Conservation (phyloP, 2,797 vertebrate species). For the Micrastur ruficollis region DNA sequence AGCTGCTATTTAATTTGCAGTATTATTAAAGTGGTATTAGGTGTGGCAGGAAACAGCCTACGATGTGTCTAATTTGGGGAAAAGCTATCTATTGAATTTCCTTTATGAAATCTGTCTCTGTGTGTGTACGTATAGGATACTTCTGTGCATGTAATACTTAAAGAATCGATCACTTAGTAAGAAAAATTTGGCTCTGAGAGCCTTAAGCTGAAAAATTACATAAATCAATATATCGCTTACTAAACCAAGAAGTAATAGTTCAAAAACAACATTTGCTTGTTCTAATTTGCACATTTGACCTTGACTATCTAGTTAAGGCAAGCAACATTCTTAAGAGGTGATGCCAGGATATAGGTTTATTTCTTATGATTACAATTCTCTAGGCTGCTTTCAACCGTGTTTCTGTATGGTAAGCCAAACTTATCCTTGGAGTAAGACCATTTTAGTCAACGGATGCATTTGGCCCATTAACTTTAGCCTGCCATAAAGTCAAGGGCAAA, state of each 20-base stretch:
- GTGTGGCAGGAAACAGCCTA: neutral
- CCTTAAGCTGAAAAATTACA: neutral
- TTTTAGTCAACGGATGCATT: slow-evolving; percentile 42
- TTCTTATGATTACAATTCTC: neutral
- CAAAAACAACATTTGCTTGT: neutral
- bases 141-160: neutral
- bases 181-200: neutral
- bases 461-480: slow-evolving; percentile 67
- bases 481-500: slow-evolving; percentile 64
- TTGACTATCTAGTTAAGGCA: neutral
- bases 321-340: neutral
- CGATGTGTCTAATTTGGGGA: neutral
- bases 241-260: neutral
- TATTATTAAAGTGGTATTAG: neutral
- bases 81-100: neutral
- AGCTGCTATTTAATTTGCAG: neutral
- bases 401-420: slow-evolving; percentile 38
- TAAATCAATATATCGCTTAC: neutral
- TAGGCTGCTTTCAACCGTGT: neutral
- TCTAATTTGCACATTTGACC: neutral
- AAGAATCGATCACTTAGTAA: neutral
- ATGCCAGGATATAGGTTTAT: neutral
- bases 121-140: neutral
- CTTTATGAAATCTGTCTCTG: neutral
- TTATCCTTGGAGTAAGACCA: slow-evolving; percentile 41